Evolutionary conservation across 2,113 vertebrate genomes (phyloP).

Genomic region (Thunnus maccoyii): DNA sequence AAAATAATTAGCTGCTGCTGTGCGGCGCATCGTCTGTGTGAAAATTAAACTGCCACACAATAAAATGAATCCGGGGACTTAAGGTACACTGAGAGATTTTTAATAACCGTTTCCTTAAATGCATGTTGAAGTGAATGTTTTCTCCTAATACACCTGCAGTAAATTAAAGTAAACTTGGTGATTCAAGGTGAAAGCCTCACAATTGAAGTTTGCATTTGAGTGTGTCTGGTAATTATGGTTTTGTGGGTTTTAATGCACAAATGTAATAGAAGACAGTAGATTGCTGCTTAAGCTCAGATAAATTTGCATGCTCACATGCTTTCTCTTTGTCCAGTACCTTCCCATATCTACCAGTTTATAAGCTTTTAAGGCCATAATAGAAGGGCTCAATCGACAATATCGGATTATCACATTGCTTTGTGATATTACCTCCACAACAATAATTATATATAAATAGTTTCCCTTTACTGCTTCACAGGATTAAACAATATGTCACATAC

Average conservation of each 20-base stretch:
- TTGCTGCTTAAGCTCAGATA: neutral
- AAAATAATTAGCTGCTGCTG: too few species aligned
- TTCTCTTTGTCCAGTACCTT: too few species aligned
- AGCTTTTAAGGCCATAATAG: too few species aligned
- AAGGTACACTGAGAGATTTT: neutral
- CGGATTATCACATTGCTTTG: too few species aligned
- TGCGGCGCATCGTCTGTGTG: neutral
- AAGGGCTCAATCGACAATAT: too few species aligned
- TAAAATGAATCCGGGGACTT: neutral
- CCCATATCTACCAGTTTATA: neutral
- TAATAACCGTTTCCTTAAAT: neutral
- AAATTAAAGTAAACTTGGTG: neutral
- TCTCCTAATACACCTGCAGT: conserved; percentile 10
- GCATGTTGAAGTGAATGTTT: neutral
- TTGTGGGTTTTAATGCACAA: neutral
- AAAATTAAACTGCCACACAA: neutral
- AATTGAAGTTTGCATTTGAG: neutral
- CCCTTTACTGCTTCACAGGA: neutral
- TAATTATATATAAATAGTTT: too few species aligned
- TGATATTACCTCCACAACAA: too few species aligned
- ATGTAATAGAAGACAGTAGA: neutral
- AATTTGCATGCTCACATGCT: too few species aligned
- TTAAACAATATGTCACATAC: neutral
- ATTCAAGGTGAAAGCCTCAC: neutral
- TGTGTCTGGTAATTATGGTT: neutral